Evolutionary conservation across 2,888 invertebrate genomes (phyloP).

Genomic region (Patella depressa): DNA sequence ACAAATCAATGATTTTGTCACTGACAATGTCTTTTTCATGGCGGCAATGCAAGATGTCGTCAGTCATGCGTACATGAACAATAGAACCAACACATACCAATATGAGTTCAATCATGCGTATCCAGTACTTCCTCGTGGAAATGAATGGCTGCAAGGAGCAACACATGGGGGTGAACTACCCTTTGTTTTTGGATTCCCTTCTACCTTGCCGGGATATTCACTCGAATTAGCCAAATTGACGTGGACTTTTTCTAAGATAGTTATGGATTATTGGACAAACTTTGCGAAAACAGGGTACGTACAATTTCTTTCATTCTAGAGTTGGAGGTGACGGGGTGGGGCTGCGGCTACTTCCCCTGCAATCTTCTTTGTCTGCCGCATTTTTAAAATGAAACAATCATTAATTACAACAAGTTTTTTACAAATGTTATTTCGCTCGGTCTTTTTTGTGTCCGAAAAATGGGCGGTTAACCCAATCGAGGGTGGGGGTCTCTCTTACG

Average conservation of each 20-base stretch:
- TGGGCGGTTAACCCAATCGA: no score
- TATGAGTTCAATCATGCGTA: conserved; percentile 1
- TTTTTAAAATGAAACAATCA: no score
- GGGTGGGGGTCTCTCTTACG: no score
- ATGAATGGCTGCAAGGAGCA: background rate
- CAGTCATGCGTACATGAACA: background rate
- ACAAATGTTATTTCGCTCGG: no score
- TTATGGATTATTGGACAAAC: conserved; percentile 5
- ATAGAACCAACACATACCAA: background rate
- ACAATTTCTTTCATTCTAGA: background rate
- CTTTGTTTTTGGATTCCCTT: background rate
- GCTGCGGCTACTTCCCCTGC: no score
- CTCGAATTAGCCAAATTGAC: background rate
- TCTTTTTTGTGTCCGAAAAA: no score
- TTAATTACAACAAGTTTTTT: no score
- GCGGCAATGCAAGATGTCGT: background rate
- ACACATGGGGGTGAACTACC: background rate
- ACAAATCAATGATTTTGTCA: background rate
- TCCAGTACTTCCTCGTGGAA: background rate
- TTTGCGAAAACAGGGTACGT: conserved; percentile 7
- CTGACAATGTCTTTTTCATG: background rate
- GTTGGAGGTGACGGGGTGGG: no score
- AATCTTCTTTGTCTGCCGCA: no score
- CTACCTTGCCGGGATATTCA: background rate
- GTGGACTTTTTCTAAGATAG: background rate